A percentile compares a stretch with the other conserved stretches of the same genome.
These are phyloP conservation scores for Planococcus citri DNA, from an alignment of 1,140 invertebrate species.

Conservation along the genomic window DNA sequence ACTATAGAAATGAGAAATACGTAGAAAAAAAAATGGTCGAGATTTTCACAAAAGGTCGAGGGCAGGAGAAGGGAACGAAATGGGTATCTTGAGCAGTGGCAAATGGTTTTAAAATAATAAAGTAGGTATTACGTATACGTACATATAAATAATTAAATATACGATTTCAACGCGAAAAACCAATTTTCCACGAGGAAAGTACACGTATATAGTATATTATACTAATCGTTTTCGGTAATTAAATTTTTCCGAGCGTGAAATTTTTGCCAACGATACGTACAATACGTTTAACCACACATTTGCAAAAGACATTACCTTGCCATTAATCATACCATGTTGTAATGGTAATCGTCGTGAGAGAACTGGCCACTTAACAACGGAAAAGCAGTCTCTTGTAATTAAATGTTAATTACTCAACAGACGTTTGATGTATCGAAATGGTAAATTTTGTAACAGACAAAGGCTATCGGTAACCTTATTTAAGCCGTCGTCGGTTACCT, in stretches of 20 bases:
- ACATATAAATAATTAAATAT: not conserved
- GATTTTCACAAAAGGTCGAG: too few relatives aligned
- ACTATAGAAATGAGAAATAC: too few relatives aligned
- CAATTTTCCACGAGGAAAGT: not conserved
- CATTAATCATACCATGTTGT: not conserved
- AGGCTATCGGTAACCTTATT: not conserved
- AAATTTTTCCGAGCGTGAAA: not conserved
- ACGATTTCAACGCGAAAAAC: not conserved
- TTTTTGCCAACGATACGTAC: not conserved
- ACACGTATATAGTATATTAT: too few relatives aligned
- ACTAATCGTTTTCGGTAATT: not conserved
- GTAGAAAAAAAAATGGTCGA: too few relatives aligned
- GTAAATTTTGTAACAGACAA: not conserved
- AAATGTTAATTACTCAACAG: constrained; percentile 8
- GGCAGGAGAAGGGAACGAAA: too few relatives aligned
- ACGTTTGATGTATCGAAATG: constrained; percentile 6
- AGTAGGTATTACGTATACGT: too few relatives aligned
- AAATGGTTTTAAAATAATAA: not conserved
- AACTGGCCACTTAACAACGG: not conserved
- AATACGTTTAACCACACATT: not conserved
- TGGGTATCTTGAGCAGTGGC: not conserved
- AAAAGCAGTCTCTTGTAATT: constrained; percentile 7
- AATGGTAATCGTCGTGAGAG: constrained; percentile 6
- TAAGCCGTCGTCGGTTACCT: not conserved
- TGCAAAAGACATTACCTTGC: not conserved